Percentiles rank a stretch among this genome's conserved stretches.
These are phyloP conservation scores for Dasysyrphus albostriatus DNA, from an alignment of 2,888 invertebrate species.

Conservation along the genomic window DNA sequence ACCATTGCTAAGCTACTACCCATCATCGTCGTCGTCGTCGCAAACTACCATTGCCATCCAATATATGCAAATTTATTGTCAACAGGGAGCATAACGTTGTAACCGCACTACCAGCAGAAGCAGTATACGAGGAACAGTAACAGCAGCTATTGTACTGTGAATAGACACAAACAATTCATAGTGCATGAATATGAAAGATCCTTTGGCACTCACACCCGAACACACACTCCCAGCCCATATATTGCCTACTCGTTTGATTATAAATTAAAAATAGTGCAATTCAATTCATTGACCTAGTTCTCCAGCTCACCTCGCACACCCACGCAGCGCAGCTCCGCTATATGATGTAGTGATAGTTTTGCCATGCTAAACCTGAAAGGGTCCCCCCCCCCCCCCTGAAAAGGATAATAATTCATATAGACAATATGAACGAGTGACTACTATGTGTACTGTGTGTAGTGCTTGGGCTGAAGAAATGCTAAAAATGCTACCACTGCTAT, in stretches of 20 bases:
- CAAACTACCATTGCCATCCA: slow-evolving; percentile 68
- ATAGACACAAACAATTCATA: slow-evolving; percentile 48
- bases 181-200: slow-evolving; percentile 59
- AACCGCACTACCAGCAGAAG: slow-evolving; percentile 53
- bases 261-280: slow-evolving; percentile 76
- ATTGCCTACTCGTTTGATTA: slow-evolving; percentile 71
- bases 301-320: slow-evolving; percentile 10
- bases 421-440: slow-evolving; percentile 22
- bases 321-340: slow-evolving; percentile 21
- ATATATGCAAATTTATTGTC: slow-evolving; percentile 76
- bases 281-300: slow-evolving; percentile 76
- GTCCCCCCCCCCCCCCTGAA: neutral
- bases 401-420: slow-evolving; percentile 67
- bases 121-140: slow-evolving; percentile 37
- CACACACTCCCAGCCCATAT: slow-evolving; percentile 43
- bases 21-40: slow-evolving; percentile 32
- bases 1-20: slow-evolving; percentile 28
- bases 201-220: slow-evolving; percentile 50
- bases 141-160: slow-evolving; percentile 35
- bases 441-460: neutral
- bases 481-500: slow-evolving; percentile 57
- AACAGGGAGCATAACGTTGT: slow-evolving; percentile 72
- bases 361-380: slow-evolving; percentile 24
- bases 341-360: slow-evolving; percentile 53
- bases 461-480: slow-evolving; percentile 49